Evolutionary conservation across 2,113 vertebrate species (phyloP).

Genomic region (Paedocypris sp.): DNA sequence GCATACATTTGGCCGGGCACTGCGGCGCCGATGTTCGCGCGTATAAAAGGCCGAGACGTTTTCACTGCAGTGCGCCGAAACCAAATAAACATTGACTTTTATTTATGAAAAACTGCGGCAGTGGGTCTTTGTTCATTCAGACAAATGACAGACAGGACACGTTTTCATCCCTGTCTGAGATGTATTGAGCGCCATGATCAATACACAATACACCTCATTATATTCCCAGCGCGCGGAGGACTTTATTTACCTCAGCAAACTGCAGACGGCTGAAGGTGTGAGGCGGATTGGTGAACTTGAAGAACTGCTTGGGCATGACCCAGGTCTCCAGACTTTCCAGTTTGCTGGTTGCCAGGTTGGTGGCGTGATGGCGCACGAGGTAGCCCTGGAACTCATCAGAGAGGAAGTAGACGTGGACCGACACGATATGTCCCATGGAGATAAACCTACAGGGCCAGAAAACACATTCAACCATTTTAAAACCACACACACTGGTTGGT

Average conservation of each 20-base stretch:
- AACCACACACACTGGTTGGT: not conserved
- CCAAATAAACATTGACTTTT: constrained; percentile 17
- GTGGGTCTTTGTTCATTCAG: not conserved
- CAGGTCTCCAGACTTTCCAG: constrained; percentile 93
- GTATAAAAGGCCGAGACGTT: constrained; percentile 15
- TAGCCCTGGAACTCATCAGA: constrained; percentile 96
- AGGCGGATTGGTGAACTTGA: constrained; percentile 74
- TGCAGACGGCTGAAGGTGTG: constrained; percentile 80
- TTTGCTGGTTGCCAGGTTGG: constrained; percentile 90
- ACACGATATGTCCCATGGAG: constrained; percentile 85
- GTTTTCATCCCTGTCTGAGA: no score
- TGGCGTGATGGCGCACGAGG: constrained; percentile 83
- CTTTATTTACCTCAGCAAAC: constrained; percentile 77
- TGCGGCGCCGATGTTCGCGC: not conserved
- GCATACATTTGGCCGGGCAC: constrained; percentile 8
- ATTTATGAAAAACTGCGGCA: not conserved
- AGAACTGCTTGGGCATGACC: constrained; percentile 88
- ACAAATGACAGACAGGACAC: constrained; percentile 8
- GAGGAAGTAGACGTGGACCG: constrained; percentile 91
- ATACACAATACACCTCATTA: no score
- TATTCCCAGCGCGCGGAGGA: no score
- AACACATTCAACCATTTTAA: not conserved
- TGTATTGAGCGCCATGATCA: no score
- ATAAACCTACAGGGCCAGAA: constrained; percentile 75
- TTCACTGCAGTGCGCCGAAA: constrained; percentile 21